Base-by-base conservation (phyloP, 2,888 invertebrate species). In the Tillus elongatus region DNA sequence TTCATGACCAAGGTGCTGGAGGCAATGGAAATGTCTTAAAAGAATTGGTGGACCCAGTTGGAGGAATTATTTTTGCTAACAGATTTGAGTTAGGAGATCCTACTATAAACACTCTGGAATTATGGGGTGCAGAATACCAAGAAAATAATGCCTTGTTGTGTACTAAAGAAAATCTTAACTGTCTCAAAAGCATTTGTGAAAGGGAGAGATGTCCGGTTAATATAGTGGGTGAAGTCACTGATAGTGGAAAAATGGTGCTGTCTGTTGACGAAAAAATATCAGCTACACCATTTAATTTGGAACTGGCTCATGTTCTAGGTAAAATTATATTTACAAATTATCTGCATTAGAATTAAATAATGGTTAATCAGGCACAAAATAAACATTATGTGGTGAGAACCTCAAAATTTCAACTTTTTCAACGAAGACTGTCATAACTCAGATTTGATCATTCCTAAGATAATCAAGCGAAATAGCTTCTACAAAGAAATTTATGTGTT, bases 1-100 rank as follows among this genome's bases (percentile, higher is more conserved):
- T 98, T 51, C 97, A 98, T 60, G 97, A 98, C 68, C 97, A 97
- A 72, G 97, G 97, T 12, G 97, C 97, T 4, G 97, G 97, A n/a
- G 97, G 97, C 15, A 90, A 91, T 59, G 90, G 96, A 2, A 98
- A 98, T 62, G 97, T 98, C 0, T 63, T 98, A 15, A 97, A 97
- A 58, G 97, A 98, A 64, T 68, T 98, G 3, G 92, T 92, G 0
- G 96, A 97, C 53, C 96, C 96, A 0, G 79, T 81, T 3, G 97
- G 97, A 1, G 97, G 95, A 0, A 75, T 89, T 0, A 90, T 97
- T 41, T 86, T 84, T 56, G 82, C 87, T 0, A 77, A 82, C 41
- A 76, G 79, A 56, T 93, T 95, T 59, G 82, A 88, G 46, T 69
- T 97, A 15, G 97, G 96, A 1, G 97, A 98, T 68, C 88, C 91